Evolutionary conservation across 2,888 invertebrate species (phyloP).

Genomic region (Ernsta delagoae): DNA sequence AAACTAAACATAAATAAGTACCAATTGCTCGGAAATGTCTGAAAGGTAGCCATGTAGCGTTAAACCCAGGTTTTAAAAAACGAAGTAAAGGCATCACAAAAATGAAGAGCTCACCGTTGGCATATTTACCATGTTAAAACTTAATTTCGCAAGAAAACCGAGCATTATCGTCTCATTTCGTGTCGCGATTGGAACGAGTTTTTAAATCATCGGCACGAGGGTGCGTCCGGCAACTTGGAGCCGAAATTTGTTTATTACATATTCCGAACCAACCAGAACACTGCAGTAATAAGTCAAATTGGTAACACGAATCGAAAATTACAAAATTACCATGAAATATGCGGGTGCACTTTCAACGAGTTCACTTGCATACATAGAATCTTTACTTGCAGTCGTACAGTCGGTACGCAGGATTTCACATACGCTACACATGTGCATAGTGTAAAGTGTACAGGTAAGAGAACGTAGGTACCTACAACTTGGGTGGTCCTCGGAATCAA

Average conservation of each 20-base stretch:
- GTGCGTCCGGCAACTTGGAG: slow-evolving; percentile 47
- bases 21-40: too few species aligned
- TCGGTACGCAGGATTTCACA: slow-evolving; percentile 19
- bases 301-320: slow-evolving; percentile 77
- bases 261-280: slow-evolving; percentile 53
- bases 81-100: slow-evolving; percentile 17
- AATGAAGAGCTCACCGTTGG: slow-evolving; percentile 19
- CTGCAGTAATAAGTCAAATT: slow-evolving; percentile 75
- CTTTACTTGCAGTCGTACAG: background rate
- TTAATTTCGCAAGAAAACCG: slow-evolving; percentile 32
- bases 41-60: too few species aligned
- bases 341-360: slow-evolving; percentile 32
- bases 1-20: background rate
- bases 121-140: slow-evolving; percentile 34
- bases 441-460: slow-evolving; percentile 52
- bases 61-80: background rate
- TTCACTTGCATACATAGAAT: slow-evolving; percentile 25
- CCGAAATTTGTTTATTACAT: slow-evolving; percentile 68
- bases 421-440: slow-evolving; percentile 38
- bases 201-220: slow-evolving; percentile 57
- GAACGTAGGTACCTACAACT: slow-evolving; percentile 61
- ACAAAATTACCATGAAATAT: slow-evolving; percentile 68
- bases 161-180: slow-evolving; percentile 68
- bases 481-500: slow-evolving; percentile 80
- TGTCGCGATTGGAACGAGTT: slow-evolving; percentile 52